Percentiles rank a stretch among this genome's conserved stretches.
Evolutionary conservation across 2,113 vertebrate genomes (phyloP).

Genomic region (Scolopax mira): DNA sequence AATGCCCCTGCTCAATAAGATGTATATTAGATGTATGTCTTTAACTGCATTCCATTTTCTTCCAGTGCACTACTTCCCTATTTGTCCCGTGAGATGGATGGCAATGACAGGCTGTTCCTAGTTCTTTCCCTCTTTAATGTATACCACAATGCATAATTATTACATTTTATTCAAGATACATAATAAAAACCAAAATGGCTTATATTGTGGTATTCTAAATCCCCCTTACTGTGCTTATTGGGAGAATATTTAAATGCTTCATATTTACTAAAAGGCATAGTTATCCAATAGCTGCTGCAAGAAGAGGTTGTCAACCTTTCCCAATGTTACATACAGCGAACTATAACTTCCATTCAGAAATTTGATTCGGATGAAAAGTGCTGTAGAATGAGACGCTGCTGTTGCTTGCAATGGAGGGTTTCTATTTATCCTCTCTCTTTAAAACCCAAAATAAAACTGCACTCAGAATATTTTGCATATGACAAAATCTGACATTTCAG

Average conservation of each 20-base stretch:
- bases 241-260: not conserved
- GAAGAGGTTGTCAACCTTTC: not conserved
- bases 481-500: not conserved
- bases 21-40: not conserved
- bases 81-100: not conserved
- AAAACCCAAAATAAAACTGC: not conserved
- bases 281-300: not conserved
- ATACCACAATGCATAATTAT: not conserved
- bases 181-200: not conserved
- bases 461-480: not conserved
- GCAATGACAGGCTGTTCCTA: not conserved
- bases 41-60: not conserved
- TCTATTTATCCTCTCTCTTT: not conserved
- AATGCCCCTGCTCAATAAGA: not conserved
- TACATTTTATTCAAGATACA: not conserved
- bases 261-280: not conserved
- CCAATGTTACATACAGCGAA: not conserved
- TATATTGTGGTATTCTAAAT: not conserved
- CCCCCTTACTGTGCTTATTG: not conserved
- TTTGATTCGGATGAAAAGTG: not conserved
- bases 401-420: not conserved
- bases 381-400: not conserved
- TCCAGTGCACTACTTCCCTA: not conserved
- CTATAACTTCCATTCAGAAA: not conserved
- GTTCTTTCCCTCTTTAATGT: not conserved